A percentile compares a stretch with the other conserved stretches of the same genome.
phyloP scores from a whole-genome alignment of 2,888 invertebrate species.

The Euspilapteryx auroguttella region DNA sequence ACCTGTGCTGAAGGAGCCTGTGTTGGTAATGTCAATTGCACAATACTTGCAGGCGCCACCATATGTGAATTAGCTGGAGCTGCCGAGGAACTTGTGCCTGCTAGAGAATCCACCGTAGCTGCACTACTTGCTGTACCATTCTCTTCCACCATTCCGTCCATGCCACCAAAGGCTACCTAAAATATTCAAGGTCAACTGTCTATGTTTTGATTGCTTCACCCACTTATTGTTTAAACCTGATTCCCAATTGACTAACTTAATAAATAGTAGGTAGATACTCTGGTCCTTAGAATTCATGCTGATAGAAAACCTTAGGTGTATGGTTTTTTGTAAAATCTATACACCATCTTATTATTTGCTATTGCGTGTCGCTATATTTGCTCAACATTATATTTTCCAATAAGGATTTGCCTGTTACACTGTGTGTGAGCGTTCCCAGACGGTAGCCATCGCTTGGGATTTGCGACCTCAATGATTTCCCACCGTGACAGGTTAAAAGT shows the following conservation, averaged over 20 bases:
- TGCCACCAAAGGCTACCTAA: constrained; percentile 69
- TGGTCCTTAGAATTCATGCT: too few relatives aligned
- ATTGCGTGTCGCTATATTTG: too few relatives aligned
- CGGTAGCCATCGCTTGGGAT: constrained; percentile 41
- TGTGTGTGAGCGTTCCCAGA: constrained; percentile 8
- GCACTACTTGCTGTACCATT: constrained; percentile 65
- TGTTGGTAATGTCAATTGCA: constrained; percentile 78
- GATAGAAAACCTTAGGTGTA: too few relatives aligned
- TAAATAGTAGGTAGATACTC: too few relatives aligned
- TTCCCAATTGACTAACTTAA: too few relatives aligned
- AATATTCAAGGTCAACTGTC: constrained; percentile 59
- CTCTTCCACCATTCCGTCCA: constrained; percentile 94
- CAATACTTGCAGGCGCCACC: constrained; percentile 73
- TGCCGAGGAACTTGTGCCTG: constrained; percentile 26
- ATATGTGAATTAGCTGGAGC: constrained; percentile 32
- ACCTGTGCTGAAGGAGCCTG: constrained; percentile 71
- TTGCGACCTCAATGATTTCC: constrained; percentile 43
- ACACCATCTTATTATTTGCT: too few relatives aligned
- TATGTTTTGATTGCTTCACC: constrained; percentile 18
- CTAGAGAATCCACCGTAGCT: constrained; percentile 35
- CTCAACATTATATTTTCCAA: too few relatives aligned
- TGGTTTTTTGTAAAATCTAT: too few relatives aligned
- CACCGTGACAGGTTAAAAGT: constrained; percentile 57
- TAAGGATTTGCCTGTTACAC: too few relatives aligned
- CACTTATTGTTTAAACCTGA: too few relatives aligned